Conservation (phyloP, 2,797 vertebrate genomes). For the Myiothlypis chrysogaster region DNA sequence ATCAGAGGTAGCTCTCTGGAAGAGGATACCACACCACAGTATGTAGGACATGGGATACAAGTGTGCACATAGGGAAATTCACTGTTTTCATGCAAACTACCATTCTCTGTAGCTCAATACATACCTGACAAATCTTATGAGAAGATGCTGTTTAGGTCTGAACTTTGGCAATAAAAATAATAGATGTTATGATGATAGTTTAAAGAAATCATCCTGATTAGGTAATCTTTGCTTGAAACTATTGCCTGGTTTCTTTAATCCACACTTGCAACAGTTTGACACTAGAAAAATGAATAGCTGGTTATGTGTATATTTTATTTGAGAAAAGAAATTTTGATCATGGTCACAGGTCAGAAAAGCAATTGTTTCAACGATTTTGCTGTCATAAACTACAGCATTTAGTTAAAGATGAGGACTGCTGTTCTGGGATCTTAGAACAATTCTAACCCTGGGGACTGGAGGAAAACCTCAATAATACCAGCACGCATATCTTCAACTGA, state of each 20-base stretch:
- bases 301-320: background rate
- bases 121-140: background rate
- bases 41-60: background rate
- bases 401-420: background rate
- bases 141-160: background rate
- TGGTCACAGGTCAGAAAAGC: background rate
- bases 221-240: background rate
- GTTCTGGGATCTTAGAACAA: background rate
- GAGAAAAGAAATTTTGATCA: background rate
- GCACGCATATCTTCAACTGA: background rate
- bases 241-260: background rate
- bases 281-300: background rate
- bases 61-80: background rate
- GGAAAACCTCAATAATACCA: background rate
- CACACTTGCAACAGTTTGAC: background rate
- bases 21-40: conserved; percentile 69
- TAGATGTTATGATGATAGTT: background rate
- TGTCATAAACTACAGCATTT: background rate
- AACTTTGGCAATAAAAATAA: background rate
- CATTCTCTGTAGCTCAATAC: background rate
- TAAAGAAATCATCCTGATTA: background rate
- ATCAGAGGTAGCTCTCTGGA: conserved; percentile 87
- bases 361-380: background rate
- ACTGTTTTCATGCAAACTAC: background rate
- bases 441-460: background rate